Evolutionary conservation across 2,113 vertebrate species (phyloP).

Genomic region (Thermophis baileyi): DNA sequence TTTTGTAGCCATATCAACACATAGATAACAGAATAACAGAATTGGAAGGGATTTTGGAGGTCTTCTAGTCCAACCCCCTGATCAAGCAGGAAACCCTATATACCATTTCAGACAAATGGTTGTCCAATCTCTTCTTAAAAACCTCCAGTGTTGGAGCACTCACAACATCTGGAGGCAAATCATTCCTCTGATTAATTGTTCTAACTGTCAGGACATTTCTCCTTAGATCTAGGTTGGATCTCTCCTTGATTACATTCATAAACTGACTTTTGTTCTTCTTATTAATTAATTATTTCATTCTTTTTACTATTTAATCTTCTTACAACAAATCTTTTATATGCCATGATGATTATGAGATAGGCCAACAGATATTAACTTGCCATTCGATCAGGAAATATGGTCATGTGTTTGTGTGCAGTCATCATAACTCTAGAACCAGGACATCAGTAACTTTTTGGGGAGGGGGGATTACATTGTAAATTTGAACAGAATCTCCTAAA

Average conservation of each 20-base stretch:
- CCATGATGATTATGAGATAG: not conserved
- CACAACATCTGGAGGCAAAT: no score
- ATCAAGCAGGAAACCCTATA: not conserved
- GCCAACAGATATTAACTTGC: not conserved
- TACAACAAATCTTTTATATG: not conserved
- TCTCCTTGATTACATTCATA: not conserved
- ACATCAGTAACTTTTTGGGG: no score
- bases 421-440: no score
- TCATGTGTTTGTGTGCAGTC: no score
- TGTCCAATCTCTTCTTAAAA: no score
- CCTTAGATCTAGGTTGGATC: no score
- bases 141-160: no score
- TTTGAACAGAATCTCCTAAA: not conserved
- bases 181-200: not conserved
- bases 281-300: not conserved
- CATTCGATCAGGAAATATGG: not conserved
- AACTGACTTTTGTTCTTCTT: not conserved
- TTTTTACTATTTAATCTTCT: not conserved
- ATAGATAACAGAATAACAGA: not conserved
- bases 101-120: no score
- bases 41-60: not conserved
- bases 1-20: not conserved
- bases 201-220: not conserved
- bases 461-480: no score
- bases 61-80: not conserved